Percentiles rank a stretch among this genome's conserved stretches.
phyloP scores from a whole-genome alignment of 2,888 invertebrate genomes.

The Polydrusus pterygomalis region DNA sequence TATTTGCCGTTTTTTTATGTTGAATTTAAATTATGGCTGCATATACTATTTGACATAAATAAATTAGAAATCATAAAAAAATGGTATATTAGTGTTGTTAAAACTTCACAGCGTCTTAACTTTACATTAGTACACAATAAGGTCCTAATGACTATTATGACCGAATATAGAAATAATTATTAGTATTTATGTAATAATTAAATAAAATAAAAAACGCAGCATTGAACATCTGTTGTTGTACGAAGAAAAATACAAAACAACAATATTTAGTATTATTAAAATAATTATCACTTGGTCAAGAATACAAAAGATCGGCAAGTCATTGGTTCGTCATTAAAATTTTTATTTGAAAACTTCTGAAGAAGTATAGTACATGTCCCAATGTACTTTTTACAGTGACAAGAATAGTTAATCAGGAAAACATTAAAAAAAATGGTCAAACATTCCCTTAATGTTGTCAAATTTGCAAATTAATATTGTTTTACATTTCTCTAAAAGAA shows the following conservation, averaged over 20 bases:
- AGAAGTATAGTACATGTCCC: constrained; percentile 22
- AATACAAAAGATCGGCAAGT: constrained; percentile 42
- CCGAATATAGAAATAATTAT: neutral
- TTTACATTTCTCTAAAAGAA: too few species aligned
- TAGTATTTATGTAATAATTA: constrained; percentile 17
- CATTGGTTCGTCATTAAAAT: constrained; percentile 46
- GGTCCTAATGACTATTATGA: neutral
- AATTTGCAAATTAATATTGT: too few species aligned
- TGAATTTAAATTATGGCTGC: too few species aligned
- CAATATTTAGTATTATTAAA: constrained; percentile 50
- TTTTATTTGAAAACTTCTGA: constrained; percentile 42
- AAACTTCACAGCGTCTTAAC: too few species aligned
- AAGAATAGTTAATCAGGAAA: neutral
- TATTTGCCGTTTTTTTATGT: too few species aligned
- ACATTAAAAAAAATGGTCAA: too few species aligned
- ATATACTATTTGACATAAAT: too few species aligned
- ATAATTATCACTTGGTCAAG: constrained; percentile 44
- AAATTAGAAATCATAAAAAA: too few species aligned
- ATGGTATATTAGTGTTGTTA: too few species aligned
- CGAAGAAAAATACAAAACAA: constrained; percentile 26
- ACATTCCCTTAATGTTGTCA: too few species aligned
- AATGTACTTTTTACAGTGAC: constrained; percentile 2
- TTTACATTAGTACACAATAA: neutral
- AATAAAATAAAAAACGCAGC: constrained; percentile 25
- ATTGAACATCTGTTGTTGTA: constrained; percentile 38